A percentile compares a stretch with the other conserved stretches of the same genome.
These are phyloP conservation scores for Petromus typicus DNA, from an alignment of 2,113 vertebrate genomes.

Conservation along the genomic window DNA sequence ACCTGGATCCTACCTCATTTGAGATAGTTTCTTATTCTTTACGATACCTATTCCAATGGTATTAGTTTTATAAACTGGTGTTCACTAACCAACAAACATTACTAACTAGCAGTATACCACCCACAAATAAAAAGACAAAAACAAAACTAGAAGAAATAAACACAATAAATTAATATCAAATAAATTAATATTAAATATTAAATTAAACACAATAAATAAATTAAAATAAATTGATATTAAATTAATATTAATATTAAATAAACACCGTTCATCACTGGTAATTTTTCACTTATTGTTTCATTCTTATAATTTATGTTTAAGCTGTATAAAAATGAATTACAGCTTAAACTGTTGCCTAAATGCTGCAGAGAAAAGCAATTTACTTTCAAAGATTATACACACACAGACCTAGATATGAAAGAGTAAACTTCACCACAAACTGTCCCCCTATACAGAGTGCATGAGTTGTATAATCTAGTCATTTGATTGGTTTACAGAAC, in stretches of 20 bases:
- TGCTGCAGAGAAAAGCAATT: slow-evolving; percentile 2
- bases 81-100: neutral
- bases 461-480: neutral
- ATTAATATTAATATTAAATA: no score
- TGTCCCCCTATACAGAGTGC: neutral
- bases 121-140: neutral
- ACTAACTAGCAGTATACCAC: neutral
- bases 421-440: neutral
- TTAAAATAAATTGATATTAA: no score
- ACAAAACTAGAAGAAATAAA: neutral
- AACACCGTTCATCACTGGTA: neutral
- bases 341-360: neutral
- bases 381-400: neutral
- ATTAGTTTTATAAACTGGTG: neutral
- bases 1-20: neutral
- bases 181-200: no score
- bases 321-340: neutral
- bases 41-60: neutral
- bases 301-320: slow-evolving; percentile 18
- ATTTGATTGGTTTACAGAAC: neutral
- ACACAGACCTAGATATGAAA: neutral
- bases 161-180: neutral
- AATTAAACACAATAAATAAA: no score
- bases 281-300: neutral
- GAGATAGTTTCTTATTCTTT: neutral